Base-by-base conservation (phyloP, 2,113 vertebrate species). In the Paralichthys olivaceus region DNA sequence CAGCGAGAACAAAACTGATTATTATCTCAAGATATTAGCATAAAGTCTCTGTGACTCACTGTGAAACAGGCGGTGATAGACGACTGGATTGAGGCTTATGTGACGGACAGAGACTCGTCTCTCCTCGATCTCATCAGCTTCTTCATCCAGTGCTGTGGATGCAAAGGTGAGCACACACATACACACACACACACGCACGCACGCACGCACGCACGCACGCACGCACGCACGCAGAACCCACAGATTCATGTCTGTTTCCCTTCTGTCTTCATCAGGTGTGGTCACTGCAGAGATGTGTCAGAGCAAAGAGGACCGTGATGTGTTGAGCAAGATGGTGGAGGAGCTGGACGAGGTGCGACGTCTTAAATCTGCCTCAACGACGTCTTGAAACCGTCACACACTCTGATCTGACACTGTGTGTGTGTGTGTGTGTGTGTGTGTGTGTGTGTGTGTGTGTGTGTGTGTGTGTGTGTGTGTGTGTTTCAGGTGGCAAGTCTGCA, bases 261-360 rank as follows among this genome's bases (percentile, higher is more conserved):
- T 22, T 29, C n/a, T 34, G 62, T 69, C 22, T n/a, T n/a, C 23
- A 25, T 2, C 74, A 98, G 97, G 97, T 56, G 89, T 97, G 89
- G 96, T 97, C 54, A 96, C 96, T 45, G 96, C 96, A 64, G 97
- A 97, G 90, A 96, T 97, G 94, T 96, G 96, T 91, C 95, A 96
- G 40, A 96, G 89, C 86, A 93, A 91, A 89, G 91, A 92, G 20
- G 94, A 94, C 83, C 87, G 82, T 28, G 95, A 96, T 17, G 80
- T 97, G 20, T 94, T 94, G 94, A 92, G 66, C 62, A 96, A 96
- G 91, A 96, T 98, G 96, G 95, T 95, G 5, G 96, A 98, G 87
- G 94, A 95, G 73, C 91, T 96, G 84, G 97, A 98, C 90, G 95
- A 97, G 93, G 97, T 97, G 63, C 45, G 56, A 72, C 8, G 7